phyloP scores from a whole-genome alignment of 2,797 vertebrate species.

The Pempheris klunzingeri region DNA sequence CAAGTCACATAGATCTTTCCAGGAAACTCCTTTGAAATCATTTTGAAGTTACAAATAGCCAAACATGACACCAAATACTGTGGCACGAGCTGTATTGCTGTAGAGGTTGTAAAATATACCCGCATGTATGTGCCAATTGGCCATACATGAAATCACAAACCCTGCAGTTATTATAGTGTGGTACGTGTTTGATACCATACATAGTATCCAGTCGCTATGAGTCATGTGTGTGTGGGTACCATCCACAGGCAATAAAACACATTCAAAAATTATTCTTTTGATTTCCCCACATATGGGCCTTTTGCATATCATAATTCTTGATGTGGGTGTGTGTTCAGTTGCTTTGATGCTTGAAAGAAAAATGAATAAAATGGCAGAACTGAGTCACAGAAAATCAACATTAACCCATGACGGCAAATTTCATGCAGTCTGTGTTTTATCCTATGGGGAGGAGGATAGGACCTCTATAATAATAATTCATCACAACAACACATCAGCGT shows the following conservation, averaged over 20 bases:
- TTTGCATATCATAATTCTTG: constrained; percentile 30
- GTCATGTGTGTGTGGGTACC: constrained; percentile 8
- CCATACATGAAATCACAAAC: neutral
- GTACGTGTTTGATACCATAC: constrained; percentile 13
- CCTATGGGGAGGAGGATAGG: constrained; percentile 7
- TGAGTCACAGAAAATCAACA: constrained; percentile 62
- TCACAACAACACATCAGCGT: constrained; percentile 9
- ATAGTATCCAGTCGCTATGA: constrained; percentile 13
- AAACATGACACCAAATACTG: neutral
- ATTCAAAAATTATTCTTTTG: constrained; percentile 37
- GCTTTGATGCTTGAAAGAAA: constrained; percentile 62
- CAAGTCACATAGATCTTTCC: neutral
- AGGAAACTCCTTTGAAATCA: neutral
- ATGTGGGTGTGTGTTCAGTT: constrained; percentile 49
- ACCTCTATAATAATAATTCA: neutral
- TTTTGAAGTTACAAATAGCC: too few relatives aligned
- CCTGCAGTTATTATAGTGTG: neutral
- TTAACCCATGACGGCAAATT: constrained; percentile 29
- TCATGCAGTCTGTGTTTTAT: constrained; percentile 9
- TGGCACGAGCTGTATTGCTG: neutral
- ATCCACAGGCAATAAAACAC: constrained; percentile 34
- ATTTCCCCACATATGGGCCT: constrained; percentile 36
- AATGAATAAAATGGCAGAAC: constrained; percentile 44
- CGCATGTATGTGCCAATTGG: neutral
- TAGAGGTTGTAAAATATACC: neutral